phyloP scores from a whole-genome alignment of 2,888 invertebrate genomes.

The Elmis aenea region DNA sequence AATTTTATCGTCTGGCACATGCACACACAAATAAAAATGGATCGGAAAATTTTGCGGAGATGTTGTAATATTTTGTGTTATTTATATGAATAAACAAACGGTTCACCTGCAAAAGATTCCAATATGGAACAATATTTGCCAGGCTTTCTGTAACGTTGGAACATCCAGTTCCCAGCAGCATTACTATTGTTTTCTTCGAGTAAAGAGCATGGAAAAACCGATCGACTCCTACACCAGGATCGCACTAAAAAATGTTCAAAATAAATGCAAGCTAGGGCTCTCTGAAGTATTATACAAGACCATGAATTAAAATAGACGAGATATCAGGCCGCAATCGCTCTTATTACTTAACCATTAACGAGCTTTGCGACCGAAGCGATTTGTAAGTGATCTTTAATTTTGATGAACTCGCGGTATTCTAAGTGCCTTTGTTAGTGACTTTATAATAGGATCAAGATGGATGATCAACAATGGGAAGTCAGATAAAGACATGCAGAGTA shows the following conservation, averaged over 20 bases:
- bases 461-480: no score
- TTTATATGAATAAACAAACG: no score
- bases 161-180: conserved; percentile 84
- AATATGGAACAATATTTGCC: conserved; percentile 86
- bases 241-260: conserved; percentile 62
- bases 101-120: conserved; percentile 84
- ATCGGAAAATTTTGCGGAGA: no score
- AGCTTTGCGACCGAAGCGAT: conserved; percentile 10
- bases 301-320: no score
- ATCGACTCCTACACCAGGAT: conserved; percentile 86
- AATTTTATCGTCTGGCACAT: no score
- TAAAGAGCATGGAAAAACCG: conserved; percentile 89
- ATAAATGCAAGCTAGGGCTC: background rate
- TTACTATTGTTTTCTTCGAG: conserved; percentile 65
- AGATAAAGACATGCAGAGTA: no score
- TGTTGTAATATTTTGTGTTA: no score
- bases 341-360: no score
- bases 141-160: conserved; percentile 88
- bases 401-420: conserved; percentile 9
- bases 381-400: conserved; percentile 9
- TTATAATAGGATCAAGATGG: no score
- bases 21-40: no score
- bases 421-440: conserved; percentile 11
- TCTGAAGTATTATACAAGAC: background rate
- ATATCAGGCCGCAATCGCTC: no score